A percentile compares a stretch with the other conserved stretches of the same genome.
Conservation (phyloP, 30 jellyfish, hydroid and myxozoan genomes). For the Aurelia coerulea region DNA sequence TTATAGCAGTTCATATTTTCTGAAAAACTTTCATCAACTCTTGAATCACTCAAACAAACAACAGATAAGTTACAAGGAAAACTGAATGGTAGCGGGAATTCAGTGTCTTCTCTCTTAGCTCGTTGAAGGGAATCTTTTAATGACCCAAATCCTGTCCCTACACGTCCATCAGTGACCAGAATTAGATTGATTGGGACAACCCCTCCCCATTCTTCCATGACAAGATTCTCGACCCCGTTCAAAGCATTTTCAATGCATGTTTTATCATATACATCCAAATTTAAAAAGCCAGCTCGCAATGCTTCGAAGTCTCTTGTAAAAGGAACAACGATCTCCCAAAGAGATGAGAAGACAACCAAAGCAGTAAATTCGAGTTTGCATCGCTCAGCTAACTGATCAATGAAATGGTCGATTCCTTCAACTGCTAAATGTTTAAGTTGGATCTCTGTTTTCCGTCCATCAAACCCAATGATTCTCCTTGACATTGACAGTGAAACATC, state of each 20-base stretch:
- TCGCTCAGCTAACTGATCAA: slow-evolving; percentile 67
- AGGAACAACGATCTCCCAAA: slow-evolving; percentile 94
- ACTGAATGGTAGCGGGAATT: slow-evolving; percentile 81
- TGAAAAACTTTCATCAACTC: slow-evolving; percentile 44
- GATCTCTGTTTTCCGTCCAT: slow-evolving; percentile 55
- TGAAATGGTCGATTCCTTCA: slow-evolving; percentile 61
- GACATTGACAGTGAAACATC: slow-evolving; percentile 96
- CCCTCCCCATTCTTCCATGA: slow-evolving; percentile 94
- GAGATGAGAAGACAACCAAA: slow-evolving; percentile 87
- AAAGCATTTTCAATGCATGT: slow-evolving; percentile 89
- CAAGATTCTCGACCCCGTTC: slow-evolving; percentile 85
- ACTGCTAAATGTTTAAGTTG: slow-evolving; percentile 70
- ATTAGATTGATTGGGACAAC: slow-evolving; percentile 80
- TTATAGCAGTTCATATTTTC: slow-evolving; percentile 55
- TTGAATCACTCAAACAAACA: slow-evolving; percentile 67
- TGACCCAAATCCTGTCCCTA: slow-evolving; percentile 88
- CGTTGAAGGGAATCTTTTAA: slow-evolving; percentile 61
- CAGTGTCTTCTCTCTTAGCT: slow-evolving; percentile 16
- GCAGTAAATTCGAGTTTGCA: slow-evolving; percentile 85
- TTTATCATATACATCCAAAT: slow-evolving; percentile 82
- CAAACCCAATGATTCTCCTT: slow-evolving; percentile 43
- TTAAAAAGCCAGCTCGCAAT: slow-evolving; percentile 64
- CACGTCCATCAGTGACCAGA: slow-evolving; percentile 84
- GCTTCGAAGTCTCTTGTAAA: slow-evolving; percentile 84
- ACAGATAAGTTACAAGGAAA: slow-evolving; percentile 80